phyloP scores from a whole-genome alignment of 2,797 vertebrate genomes.

The Rhynchotus rufescens region DNA sequence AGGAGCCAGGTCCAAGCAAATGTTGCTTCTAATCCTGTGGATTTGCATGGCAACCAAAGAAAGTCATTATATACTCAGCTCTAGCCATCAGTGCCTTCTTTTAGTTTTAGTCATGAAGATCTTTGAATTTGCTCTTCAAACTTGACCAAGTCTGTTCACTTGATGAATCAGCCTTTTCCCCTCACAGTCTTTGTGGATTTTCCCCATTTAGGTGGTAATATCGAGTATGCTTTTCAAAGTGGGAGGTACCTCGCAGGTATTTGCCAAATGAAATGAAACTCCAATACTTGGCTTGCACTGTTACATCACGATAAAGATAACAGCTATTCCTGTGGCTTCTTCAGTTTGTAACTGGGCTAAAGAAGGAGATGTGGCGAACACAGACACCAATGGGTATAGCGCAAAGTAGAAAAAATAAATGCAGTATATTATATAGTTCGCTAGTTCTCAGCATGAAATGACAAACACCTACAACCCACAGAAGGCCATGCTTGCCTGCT shows the following conservation, averaged over 20 bases:
- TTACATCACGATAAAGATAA: neutral
- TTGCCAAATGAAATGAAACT: neutral
- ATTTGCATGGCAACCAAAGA: neutral
- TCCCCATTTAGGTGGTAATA: neutral
- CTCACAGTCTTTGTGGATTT: neutral
- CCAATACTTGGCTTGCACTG: neutral
- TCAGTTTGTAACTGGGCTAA: neutral
- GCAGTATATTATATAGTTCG: neutral
- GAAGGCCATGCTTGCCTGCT: neutral
- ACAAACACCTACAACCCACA: neutral
- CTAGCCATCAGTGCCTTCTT: neutral
- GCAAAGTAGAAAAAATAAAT: neutral
- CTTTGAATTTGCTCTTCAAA: slow-evolving; percentile 3
- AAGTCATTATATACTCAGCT: neutral
- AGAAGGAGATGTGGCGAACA: neutral
- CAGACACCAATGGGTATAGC: neutral
- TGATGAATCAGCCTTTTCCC: neutral
- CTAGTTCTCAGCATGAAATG: neutral
- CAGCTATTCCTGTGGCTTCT: neutral
- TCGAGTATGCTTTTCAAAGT: neutral
- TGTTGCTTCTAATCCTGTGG: neutral
- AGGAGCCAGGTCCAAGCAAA: neutral
- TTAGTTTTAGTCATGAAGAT: neutral
- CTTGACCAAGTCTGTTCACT: neutral
- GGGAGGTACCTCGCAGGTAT: neutral